phyloP scores from a whole-genome alignment of 1,140 invertebrate genomes.

The Drosophila ananassae region DNA sequence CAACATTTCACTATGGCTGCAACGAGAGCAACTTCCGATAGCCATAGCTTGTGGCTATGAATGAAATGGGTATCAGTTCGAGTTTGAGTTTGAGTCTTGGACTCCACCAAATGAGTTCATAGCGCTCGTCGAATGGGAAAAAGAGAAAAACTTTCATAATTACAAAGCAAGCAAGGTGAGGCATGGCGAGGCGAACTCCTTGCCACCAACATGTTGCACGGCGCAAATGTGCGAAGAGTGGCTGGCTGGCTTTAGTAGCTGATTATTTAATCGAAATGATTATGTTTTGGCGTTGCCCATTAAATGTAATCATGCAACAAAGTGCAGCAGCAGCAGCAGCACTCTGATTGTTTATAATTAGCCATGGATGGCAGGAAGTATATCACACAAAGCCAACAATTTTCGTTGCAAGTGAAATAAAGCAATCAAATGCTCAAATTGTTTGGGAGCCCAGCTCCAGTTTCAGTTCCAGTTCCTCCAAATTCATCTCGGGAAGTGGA shows the following conservation, averaged over 20 bases:
- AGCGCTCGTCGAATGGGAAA: slow-evolving; percentile 46
- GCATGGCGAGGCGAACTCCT: slow-evolving; percentile 35
- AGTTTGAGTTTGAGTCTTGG: slow-evolving; percentile 30
- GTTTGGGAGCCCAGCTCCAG: slow-evolving; percentile 26
- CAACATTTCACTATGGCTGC: slow-evolving; percentile 42
- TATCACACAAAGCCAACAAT: slow-evolving; percentile 30
- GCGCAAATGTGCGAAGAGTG: slow-evolving; percentile 68
- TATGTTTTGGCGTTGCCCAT: slow-evolving; percentile 71
- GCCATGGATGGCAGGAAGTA: slow-evolving; percentile 62
- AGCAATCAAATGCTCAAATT: slow-evolving; percentile 56
- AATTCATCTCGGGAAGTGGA: neutral
- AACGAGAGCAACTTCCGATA: slow-evolving; percentile 37
- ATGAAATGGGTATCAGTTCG: slow-evolving; percentile 36
- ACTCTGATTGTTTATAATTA: slow-evolving; percentile 66
- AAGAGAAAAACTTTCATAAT: slow-evolving; percentile 76
- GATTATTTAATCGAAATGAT: slow-evolving; percentile 81
- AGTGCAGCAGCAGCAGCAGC: slow-evolving; percentile 32
- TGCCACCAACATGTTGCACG: slow-evolving; percentile 31
- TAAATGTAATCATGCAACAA: slow-evolving; percentile 70
- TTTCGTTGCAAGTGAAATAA: slow-evolving; percentile 52
- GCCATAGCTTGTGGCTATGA: slow-evolving; percentile 48
- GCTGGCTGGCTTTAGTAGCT: slow-evolving; percentile 56
- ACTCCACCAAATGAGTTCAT: slow-evolving; percentile 57
- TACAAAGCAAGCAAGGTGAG: slow-evolving; percentile 47
- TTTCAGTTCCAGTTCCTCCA: slow-evolving; percentile 29